These are phyloP conservation scores for Oscheius sp. DNA, from an alignment of 2,888 invertebrate species.

Conservation along the genomic window DNA sequence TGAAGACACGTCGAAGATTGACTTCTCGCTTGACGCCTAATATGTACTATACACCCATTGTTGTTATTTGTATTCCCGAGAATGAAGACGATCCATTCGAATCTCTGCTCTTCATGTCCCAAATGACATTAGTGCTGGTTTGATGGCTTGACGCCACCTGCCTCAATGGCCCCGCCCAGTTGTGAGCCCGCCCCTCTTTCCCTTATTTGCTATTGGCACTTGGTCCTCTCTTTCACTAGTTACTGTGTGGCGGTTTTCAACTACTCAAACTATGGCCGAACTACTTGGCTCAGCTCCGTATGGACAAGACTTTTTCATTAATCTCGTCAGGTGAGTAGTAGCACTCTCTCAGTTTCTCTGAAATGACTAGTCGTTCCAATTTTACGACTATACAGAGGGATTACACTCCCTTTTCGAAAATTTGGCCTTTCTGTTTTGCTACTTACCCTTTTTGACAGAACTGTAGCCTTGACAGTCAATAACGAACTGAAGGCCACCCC, in stretches of 20 bases:
- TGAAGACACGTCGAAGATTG: constrained; percentile 6
- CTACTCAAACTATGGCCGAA: constrained; percentile 12
- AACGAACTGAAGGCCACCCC: no score
- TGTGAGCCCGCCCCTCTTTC: constrained; percentile 29
- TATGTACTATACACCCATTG: not conserved
- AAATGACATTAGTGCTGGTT: constrained; percentile 41
- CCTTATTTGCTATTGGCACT: constrained; percentile 40
- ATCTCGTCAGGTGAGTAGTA: constrained; percentile 36
- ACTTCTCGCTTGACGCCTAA: constrained; percentile 8
- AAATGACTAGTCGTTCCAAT: not conserved
- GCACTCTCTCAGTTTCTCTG: not conserved
- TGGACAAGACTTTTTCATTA: constrained; percentile 36
- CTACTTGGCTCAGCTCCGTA: constrained; percentile 18
- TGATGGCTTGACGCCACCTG: constrained; percentile 39
- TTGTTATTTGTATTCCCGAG: not conserved
- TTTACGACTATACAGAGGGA: not conserved
- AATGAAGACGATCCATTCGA: constrained; percentile 32
- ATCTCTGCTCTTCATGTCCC: constrained; percentile 25
- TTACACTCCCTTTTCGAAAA: no score
- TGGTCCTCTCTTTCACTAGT: constrained; percentile 36
- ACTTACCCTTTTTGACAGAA: no score
- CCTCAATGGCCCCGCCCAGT: constrained; percentile 18
- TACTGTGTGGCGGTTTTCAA: constrained; percentile 23
- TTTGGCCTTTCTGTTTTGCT: no score
- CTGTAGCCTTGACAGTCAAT: no score